Evolutionary conservation across 2,113 vertebrate species (phyloP).

Genomic region (Pelvicachromis taeniatus): DNA sequence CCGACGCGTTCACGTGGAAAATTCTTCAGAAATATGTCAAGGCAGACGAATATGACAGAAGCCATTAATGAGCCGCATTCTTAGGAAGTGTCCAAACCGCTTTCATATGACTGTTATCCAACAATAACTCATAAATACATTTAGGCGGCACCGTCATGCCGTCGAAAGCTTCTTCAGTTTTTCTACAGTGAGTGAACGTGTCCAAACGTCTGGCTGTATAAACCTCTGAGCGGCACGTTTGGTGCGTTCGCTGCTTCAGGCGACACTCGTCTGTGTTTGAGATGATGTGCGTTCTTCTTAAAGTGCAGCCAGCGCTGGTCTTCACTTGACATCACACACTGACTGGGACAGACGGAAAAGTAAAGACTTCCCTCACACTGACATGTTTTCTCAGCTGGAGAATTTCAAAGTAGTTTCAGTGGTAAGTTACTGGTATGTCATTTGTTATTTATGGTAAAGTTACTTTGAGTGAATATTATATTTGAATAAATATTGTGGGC

Average conservation of each 20-base stretch:
- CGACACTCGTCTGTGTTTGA: background rate
- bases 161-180: constrained; percentile 9
- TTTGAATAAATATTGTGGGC: background rate
- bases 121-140: constrained; percentile 40
- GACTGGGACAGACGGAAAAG: background rate
- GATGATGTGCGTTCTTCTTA: background rate
- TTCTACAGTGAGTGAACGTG: background rate
- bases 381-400: background rate
- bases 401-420: background rate
- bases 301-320: background rate
- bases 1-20: background rate
- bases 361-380: background rate
- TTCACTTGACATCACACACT: background rate
- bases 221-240: constrained; percentile 5
- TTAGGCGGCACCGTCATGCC: constrained; percentile 18
- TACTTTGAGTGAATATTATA: background rate
- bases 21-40: background rate
- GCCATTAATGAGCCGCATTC: constrained; percentile 20
- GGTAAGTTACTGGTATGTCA: background rate
- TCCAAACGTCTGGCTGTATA: background rate
- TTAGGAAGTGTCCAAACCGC: constrained; percentile 10
- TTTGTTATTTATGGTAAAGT: background rate
- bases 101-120: constrained; percentile 18
- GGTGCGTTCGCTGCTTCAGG: background rate
- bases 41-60: constrained; percentile 6